Conservation (phyloP, 1,140 invertebrate species). For the Euglossa dilemma region DNA sequence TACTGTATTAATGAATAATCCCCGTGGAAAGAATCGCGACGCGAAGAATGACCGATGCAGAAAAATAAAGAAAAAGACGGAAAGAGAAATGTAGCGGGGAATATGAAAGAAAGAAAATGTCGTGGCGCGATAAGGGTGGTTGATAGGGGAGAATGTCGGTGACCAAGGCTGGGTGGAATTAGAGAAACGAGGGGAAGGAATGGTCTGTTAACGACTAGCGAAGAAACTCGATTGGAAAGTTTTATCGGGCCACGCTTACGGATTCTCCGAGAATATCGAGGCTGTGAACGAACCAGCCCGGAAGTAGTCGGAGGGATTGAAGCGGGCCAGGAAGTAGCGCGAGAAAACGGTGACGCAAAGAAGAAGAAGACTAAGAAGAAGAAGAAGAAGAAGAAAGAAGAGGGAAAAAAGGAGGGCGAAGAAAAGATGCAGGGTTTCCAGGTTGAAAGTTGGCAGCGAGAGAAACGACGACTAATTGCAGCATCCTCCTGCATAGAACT, state of each 20-base stretch:
- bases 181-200: neutral
- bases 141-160: neutral
- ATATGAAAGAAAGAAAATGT: neutral
- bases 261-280: conserved; percentile 26
- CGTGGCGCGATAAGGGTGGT: neutral
- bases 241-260: conserved; percentile 1
- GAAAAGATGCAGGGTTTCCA: neutral
- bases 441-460: conserved; percentile 16
- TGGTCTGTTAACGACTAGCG: conserved; percentile 13
- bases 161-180: neutral
- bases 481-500: conserved; percentile 20
- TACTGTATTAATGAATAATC: too few relatives aligned
- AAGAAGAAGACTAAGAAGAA: neutral
- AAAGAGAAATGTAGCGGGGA: neutral
- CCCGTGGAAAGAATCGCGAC: neutral
- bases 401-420: neutral
- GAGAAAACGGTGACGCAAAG: neutral
- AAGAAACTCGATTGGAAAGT: conserved; percentile 31
- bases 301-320: neutral
- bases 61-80: neutral
- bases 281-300: neutral
- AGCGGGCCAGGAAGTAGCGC: neutral
- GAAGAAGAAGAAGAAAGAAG: neutral
- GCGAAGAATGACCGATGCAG: too few relatives aligned
- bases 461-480: conserved; percentile 56